Percentiles rank a stretch among this genome's conserved stretches.
These are phyloP conservation scores for Lymantria monacha DNA, from an alignment of 2,888 invertebrate species.

Conservation along the genomic window DNA sequence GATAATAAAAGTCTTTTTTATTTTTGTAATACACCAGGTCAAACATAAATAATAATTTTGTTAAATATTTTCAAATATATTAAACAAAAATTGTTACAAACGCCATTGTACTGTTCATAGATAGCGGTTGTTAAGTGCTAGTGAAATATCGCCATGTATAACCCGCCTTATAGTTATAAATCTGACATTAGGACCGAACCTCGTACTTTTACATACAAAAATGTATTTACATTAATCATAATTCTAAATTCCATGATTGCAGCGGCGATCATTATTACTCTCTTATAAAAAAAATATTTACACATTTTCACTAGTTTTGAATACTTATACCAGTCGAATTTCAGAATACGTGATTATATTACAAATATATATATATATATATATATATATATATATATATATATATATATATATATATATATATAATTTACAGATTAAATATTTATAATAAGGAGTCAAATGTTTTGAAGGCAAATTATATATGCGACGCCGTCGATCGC, in stretches of 20 bases:
- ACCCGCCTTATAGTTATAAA: slow-evolving; percentile 38
- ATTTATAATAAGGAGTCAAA: slow-evolving; percentile 24
- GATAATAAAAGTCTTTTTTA: no score
- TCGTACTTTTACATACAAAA: slow-evolving; percentile 42
- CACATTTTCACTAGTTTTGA: slow-evolving; percentile 52
- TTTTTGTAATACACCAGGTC: no score
- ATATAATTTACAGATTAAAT: slow-evolving; percentile 37
- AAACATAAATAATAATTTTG: no score
- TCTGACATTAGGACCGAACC: slow-evolving; percentile 30
- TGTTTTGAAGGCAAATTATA: slow-evolving; percentile 35
- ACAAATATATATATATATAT: no score
- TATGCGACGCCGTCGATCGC: slow-evolving; percentile 16
- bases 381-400: no score
- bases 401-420: no score
- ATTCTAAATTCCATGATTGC: slow-evolving; percentile 49
- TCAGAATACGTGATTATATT: slow-evolving; percentile 60
- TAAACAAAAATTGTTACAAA: no score
- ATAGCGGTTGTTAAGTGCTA: no score
- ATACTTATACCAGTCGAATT: slow-evolving; percentile 58
- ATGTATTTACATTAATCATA: slow-evolving; percentile 51
- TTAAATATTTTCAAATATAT: no score
- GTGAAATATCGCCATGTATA: neutral
- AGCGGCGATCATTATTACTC: slow-evolving; percentile 42
- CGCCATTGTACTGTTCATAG: no score
- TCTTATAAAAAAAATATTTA: slow-evolving; percentile 61